Evolutionary conservation across 2,888 invertebrate species (phyloP).

Genomic region (Lapara coniferarum): DNA sequence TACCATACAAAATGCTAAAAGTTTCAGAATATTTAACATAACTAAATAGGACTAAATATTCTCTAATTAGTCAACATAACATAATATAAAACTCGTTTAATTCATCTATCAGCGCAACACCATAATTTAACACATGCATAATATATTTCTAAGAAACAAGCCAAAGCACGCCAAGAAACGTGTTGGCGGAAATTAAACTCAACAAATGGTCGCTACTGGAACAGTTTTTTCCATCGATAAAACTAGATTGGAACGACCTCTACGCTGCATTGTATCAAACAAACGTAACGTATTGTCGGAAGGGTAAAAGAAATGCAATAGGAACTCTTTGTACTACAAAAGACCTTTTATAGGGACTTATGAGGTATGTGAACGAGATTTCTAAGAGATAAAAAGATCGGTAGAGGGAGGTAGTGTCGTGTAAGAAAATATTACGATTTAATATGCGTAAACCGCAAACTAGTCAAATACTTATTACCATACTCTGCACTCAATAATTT

Average conservation of each 20-base stretch:
- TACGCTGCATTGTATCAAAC: conserved; percentile 7
- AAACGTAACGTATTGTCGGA: neutral
- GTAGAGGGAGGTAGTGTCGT: too few species aligned
- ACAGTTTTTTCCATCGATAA: conserved; percentile 12
- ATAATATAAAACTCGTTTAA: neutral
- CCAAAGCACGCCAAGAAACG: conserved; percentile 37
- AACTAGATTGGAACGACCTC: neutral
- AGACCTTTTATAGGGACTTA: neutral
- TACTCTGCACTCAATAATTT: too few species aligned
- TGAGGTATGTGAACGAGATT: neutral
- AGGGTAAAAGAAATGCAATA: neutral
- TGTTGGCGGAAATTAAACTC: conserved; percentile 45
- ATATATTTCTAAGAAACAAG: conserved; percentile 1
- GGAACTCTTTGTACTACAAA: neutral
- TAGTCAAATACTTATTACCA: too few species aligned
- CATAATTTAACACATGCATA: conserved; percentile 5
- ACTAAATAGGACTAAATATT: neutral
- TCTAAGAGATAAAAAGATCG: neutral
- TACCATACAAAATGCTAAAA: too few species aligned
- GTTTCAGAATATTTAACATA: neutral
- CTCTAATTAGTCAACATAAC: neutral
- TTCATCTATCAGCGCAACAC: conserved; percentile 13
- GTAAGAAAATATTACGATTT: too few species aligned
- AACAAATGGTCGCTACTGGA: conserved; percentile 34
- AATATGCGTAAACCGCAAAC: too few species aligned